Conservation (phyloP, 2,797 vertebrate genomes). For the Rhynchonycteris naso region DNA sequence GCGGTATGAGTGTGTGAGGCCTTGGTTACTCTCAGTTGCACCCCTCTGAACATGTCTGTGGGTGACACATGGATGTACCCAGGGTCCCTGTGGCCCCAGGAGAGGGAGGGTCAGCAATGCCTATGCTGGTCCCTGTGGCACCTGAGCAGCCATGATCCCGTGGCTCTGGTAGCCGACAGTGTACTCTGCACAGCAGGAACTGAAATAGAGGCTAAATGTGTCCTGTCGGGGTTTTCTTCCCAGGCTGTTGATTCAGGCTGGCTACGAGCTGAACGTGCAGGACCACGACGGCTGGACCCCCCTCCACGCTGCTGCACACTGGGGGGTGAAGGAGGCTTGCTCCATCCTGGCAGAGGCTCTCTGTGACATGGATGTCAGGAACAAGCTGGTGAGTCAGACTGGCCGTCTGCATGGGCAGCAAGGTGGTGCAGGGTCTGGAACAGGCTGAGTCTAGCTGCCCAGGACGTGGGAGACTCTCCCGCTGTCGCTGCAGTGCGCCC, state of each 20-base stretch:
- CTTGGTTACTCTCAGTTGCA: not conserved
- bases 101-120: not conserved
- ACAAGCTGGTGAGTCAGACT: constrained; percentile 86
- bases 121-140: not conserved
- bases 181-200: not conserved
- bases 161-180: not conserved
- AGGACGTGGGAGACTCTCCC: not conserved
- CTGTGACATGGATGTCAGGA: constrained; percentile 88
- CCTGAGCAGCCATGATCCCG: not conserved
- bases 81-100: not conserved
- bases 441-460: not conserved
- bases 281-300: constrained; percentile 89
- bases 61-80: not conserved
- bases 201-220: not conserved
- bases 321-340: constrained; percentile 89
- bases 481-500: not conserved
- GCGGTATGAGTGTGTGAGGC: not conserved
- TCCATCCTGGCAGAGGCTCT: constrained; percentile 88
- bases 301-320: constrained; percentile 87
- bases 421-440: not conserved
- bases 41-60: not conserved
- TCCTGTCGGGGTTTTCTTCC: constrained; percentile 53
- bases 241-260: constrained; percentile 88
- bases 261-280: constrained; percentile 87
- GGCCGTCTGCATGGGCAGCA: not conserved